Conservation (phyloP, 2,113 vertebrate species). For the Trematomus loennbergii region DNA sequence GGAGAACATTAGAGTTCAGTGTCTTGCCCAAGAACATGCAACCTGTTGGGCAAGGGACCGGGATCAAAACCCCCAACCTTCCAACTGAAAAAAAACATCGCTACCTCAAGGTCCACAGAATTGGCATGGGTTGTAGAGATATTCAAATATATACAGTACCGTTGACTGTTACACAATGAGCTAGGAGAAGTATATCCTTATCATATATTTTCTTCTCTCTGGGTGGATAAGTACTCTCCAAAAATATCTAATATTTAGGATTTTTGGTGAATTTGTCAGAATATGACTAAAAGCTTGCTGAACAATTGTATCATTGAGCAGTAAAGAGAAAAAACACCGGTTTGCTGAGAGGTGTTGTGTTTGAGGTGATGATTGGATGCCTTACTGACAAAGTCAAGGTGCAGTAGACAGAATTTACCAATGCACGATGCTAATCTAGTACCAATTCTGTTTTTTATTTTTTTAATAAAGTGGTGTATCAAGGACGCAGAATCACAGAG, state of each 20-base stretch:
- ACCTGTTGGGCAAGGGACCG: too few relatives aligned
- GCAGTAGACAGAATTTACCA: neutral
- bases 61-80: too few relatives aligned
- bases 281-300: neutral
- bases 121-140: too few relatives aligned
- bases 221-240: neutral
- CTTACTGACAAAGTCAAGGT: neutral
- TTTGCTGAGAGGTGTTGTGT: too few relatives aligned
- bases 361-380: neutral
- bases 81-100: too few relatives aligned
- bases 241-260: neutral
- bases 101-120: too few relatives aligned
- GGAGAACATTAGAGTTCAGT: too few relatives aligned
- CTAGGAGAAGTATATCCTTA: neutral
- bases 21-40: too few relatives aligned
- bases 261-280: neutral
- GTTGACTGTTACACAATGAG: neutral
- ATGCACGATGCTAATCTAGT: neutral
- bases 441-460: neutral
- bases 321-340: neutral
- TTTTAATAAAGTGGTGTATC: neutral
- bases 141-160: neutral
- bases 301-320: neutral
- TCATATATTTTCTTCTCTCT: neutral
- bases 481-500: too few relatives aligned